Percentiles rank a stretch among this genome's conserved stretches.
Conservation (phyloP, 2,888 invertebrate genomes). For the Eilema caniola region DNA sequence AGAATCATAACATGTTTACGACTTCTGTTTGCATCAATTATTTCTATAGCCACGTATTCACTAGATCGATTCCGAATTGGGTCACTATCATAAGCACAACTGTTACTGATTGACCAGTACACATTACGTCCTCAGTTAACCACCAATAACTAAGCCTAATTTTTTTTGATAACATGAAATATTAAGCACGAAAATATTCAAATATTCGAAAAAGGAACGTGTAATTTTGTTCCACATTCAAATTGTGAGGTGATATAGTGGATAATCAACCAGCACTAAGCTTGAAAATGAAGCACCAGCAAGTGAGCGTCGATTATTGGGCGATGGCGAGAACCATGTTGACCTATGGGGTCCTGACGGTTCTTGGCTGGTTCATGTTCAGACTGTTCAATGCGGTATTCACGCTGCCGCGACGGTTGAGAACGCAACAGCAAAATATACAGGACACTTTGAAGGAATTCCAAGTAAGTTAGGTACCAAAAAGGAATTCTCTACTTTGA, state of each 20-base stretch:
- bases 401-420: constrained; percentile 88
- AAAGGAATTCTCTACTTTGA: background rate
- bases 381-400: constrained; percentile 89
- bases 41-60: constrained; percentile 63
- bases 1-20: constrained; percentile 48
- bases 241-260: background rate
- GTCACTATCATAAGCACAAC: constrained; percentile 66
- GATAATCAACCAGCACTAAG: background rate
- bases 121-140: constrained; percentile 27
- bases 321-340: constrained; percentile 89
- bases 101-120: constrained; percentile 50
- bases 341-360: constrained; percentile 88
- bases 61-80: constrained; percentile 72
- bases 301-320: constrained; percentile 90
- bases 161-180: background rate
- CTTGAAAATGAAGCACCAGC: constrained; percentile 88
- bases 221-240: background rate
- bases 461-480: constrained; percentile 61
- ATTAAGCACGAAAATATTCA: background rate
- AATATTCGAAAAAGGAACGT: background rate
- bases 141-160: background rate
- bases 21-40: constrained; percentile 75
- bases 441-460: constrained; percentile 83
- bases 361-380: constrained; percentile 89
- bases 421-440: constrained; percentile 83